Conservation (phyloP, 1,140 invertebrate species). For the Bombus turneri region DNA sequence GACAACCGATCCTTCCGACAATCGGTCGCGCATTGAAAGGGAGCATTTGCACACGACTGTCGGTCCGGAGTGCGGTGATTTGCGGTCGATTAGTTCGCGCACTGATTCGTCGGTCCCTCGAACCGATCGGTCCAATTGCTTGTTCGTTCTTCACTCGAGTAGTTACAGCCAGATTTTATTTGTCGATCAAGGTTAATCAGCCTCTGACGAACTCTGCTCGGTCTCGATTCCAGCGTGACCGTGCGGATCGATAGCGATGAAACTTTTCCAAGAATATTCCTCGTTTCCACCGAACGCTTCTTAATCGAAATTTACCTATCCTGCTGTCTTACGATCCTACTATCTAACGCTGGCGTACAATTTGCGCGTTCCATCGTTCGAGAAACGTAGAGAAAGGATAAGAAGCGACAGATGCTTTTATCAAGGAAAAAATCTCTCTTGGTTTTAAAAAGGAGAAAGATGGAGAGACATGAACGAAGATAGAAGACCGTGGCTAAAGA, state of each 20-base stretch:
- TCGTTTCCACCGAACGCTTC: not conserved
- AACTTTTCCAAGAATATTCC: conserved; percentile 4
- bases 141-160: not conserved
- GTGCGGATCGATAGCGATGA: not conserved
- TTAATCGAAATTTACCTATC: not conserved
- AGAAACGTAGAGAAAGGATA: too few species aligned
- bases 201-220: not conserved
- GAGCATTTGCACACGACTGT: not conserved
- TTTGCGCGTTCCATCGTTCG: too few species aligned
- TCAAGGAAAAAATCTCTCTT: too few species aligned
- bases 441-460: too few species aligned
- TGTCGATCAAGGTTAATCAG: conserved; percentile 24
- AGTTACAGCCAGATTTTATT: conserved; percentile 22
- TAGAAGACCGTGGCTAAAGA: too few species aligned
- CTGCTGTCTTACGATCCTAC: too few species aligned
- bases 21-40: not conserved
- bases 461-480: too few species aligned
- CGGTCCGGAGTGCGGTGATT: not conserved
- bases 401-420: too few species aligned
- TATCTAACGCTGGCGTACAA: too few species aligned
- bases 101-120: not conserved
- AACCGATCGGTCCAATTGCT: not conserved
- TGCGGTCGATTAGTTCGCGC: conserved; percentile 26
- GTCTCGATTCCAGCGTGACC: not conserved
- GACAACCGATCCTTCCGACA: not conserved